Percentiles rank a stretch among this genome's conserved stretches.
phyloP scores from a whole-genome alignment of 1,140 invertebrate species.

The Gonioctena quinquepunctata region DNA sequence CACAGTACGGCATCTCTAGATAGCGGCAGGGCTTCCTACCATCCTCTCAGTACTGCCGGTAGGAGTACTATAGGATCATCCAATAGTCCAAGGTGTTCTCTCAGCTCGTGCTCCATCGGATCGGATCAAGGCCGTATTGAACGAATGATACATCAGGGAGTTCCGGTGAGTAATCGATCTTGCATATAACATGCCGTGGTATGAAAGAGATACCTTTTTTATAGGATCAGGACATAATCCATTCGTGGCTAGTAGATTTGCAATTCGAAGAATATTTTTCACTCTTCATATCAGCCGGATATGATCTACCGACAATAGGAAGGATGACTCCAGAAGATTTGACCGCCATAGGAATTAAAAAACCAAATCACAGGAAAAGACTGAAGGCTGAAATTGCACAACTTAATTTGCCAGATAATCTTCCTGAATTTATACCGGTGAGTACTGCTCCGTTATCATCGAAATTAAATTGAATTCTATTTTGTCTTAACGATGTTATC shows the following conservation, averaged over 20 bases:
- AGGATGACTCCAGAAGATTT: conserved; percentile 97
- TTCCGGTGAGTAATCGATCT: conserved; percentile 60
- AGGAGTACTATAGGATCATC: conserved; percentile 53
- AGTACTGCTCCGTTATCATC: too few species aligned
- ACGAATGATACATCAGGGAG: conserved; percentile 66
- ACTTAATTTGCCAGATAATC: conserved; percentile 90
- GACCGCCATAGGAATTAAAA: conserved; percentile 88
- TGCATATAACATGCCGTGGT: neutral
- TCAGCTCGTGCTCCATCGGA: conserved; percentile 76
- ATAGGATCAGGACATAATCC: conserved; percentile 89
- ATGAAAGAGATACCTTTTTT: conserved; percentile 37
- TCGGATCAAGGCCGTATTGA: conserved; percentile 71
- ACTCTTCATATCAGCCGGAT: conserved; percentile 92
- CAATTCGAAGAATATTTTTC: conserved; percentile 96
- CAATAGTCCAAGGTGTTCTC: conserved; percentile 62
- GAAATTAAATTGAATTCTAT: conserved; percentile 6
- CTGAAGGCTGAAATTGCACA: conserved; percentile 96
- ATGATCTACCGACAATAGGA: conserved; percentile 96
- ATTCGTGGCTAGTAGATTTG: conserved; percentile 91
- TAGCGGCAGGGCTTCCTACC: conserved; percentile 85
- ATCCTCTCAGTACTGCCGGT: conserved; percentile 56
- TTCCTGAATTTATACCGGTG: conserved; percentile 91
- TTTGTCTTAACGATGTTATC: neutral
- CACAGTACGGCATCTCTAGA: conserved; percentile 91
- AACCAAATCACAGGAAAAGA: conserved; percentile 94